Base-by-base conservation (phyloP, 2,888 invertebrate species). In the Poecilus cupreus region DNA sequence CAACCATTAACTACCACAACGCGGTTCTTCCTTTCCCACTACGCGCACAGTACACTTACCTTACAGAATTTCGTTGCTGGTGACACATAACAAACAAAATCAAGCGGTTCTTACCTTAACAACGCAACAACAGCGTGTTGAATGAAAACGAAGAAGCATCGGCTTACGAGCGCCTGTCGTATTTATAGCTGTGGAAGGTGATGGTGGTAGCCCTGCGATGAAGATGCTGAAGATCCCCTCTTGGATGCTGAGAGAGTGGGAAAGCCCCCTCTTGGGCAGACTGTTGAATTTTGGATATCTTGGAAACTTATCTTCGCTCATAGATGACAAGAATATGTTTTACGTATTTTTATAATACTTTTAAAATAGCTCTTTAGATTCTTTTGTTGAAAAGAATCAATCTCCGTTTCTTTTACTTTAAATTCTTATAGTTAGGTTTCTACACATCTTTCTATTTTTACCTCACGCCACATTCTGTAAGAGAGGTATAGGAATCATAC, bases 131-230 rank as follows among this genome's bases (percentile, higher is more conserved):
- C 37, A 37, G 37, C 32, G 64, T 68, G 64, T 68, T 68, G 64
- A 68, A 68, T 68, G 64, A 68, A 68, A 68, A 68, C 64, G 64
- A 68, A 68, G 64, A 68, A 68, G 64, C 64, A 37, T 13, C 37
- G 13, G 37, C 37, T 18, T 68, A 3, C 64, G 64, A 68, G 37
- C 16, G 18, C 4, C 64, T 68, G 64, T 16, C 32, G 32, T 68
- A 68, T 68, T 68, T 68, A 68, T 68, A 68, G 64, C 37, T 13
- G 64, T 68, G 64, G 64, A 32, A 37, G 64, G 64, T 37, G 64
- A 39, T 68, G 64, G 64, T 68, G 64, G 64, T 37, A 68, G 64
- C 16, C 20, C 60, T 60, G n/a, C n/a, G 26, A 68, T 37, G 18
- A 68, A 51, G 51, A 51, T 51, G 64, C 32, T 51, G 8, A 68